A percentile compares a stretch with the other conserved stretches of the same genome.
Evolutionary conservation across 2,888 invertebrate species (phyloP).

Genomic region (Ischnus inquisitorius): DNA sequence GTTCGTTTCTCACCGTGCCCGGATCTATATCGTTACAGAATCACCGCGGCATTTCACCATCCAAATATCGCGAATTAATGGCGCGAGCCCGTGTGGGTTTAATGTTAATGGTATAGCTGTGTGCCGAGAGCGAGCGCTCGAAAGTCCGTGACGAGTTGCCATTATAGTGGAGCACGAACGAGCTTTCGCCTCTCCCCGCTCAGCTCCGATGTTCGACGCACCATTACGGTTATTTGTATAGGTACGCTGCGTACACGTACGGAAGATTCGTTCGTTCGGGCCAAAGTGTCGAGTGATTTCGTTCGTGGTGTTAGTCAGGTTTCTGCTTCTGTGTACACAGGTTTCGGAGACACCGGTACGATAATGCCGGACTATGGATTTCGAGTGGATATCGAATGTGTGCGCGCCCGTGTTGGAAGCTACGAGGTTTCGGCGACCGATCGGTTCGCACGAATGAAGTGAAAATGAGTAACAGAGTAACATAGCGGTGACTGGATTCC

Average conservation of each 20-base stretch:
- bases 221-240: slow-evolving; percentile 22
- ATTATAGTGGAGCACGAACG: slow-evolving; percentile 29
- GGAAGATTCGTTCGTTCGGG: slow-evolving; percentile 16
- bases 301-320: slow-evolving; percentile 8
- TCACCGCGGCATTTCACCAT: slow-evolving; percentile 77
- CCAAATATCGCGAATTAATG: slow-evolving; percentile 79
- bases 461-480: slow-evolving; percentile 33
- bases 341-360: background rate
- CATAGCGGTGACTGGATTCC: slow-evolving; percentile 13
- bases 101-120: slow-evolving; percentile 60
- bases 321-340: slow-evolving; percentile 14
- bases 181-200: too few relatives aligned
- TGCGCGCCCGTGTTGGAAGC: slow-evolving; percentile 18
- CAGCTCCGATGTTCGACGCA: slow-evolving; percentile 4
- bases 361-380: slow-evolving; percentile 15
- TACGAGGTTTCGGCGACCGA: background rate
- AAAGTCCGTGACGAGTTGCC: slow-evolving; percentile 34
- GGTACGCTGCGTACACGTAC: slow-evolving; percentile 7
- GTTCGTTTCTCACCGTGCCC: slow-evolving; percentile 16
- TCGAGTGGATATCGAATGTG: slow-evolving; percentile 13
- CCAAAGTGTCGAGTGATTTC: slow-evolving; percentile 26
- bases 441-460: slow-evolving; percentile 9
- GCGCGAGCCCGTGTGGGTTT: slow-evolving; percentile 67
- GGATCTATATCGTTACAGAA: slow-evolving; percentile 67
- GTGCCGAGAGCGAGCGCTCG: slow-evolving; percentile 24